Evolutionary conservation across 2,888 invertebrate species (phyloP).

Genomic region (Cephus runcator): DNA sequence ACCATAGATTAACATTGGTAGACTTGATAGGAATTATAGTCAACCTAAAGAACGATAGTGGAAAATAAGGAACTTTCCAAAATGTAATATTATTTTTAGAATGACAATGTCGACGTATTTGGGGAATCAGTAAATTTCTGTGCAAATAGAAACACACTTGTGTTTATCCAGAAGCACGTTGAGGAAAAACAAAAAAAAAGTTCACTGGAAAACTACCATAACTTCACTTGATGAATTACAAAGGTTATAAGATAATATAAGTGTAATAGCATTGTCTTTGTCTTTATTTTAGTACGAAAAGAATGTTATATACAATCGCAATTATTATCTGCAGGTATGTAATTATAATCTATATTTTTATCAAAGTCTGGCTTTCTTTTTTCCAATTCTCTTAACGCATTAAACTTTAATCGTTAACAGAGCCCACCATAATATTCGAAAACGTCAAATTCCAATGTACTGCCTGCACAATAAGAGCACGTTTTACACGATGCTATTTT

Average conservation of each 20-base stretch:
- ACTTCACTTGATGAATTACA: not conserved
- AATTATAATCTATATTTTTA: conserved; percentile 22
- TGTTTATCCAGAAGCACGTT: not conserved
- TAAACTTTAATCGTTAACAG: conserved; percentile 29
- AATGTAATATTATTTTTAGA: not conserved
- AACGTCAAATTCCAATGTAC: too few species aligned
- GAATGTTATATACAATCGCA: conserved; percentile 49
- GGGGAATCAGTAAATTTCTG: not conserved
- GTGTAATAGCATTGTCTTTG: not conserved
- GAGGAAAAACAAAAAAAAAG: not conserved
- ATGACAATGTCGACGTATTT: not conserved
- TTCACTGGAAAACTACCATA: too few species aligned
- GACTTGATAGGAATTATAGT: too few species aligned
- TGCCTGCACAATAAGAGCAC: too few species aligned
- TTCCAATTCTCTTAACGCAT: conserved; percentile 18
- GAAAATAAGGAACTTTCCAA: not conserved
- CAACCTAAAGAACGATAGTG: too few species aligned
- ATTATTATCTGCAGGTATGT: conserved; percentile 25
- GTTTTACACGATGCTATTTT: too few species aligned
- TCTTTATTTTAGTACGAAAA: conserved; percentile 50
- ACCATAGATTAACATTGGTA: too few species aligned
- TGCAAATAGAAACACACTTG: not conserved
- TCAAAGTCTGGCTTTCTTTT: conserved; percentile 33
- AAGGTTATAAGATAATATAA: not conserved
- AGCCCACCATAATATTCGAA: too few species aligned